These are phyloP conservation scores for Hirundo rustica DNA, from an alignment of 2,797 vertebrate genomes.

Conservation along the genomic window DNA sequence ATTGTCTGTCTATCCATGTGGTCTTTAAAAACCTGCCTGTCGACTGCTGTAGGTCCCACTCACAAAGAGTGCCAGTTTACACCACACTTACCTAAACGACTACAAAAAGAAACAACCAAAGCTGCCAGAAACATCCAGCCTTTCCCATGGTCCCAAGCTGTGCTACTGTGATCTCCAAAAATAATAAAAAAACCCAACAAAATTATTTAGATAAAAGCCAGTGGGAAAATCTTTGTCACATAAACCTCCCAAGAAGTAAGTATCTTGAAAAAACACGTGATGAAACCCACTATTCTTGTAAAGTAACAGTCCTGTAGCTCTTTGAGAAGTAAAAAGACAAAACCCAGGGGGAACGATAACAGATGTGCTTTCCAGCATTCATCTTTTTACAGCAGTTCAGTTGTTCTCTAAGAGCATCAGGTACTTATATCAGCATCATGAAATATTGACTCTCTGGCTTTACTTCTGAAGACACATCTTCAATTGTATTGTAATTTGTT, in stretches of 20 bases:
- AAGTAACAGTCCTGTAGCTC: background rate
- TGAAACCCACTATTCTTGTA: background rate
- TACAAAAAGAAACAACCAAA: background rate
- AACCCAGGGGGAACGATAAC: background rate
- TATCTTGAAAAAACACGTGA: background rate
- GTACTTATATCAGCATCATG: conserved; percentile 6
- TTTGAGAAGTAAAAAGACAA: background rate
- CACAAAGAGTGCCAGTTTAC: background rate
- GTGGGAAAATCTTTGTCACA: background rate
- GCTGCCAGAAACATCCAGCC: background rate
- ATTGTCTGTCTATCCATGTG: background rate
- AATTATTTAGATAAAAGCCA: background rate
- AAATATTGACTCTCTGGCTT: conserved; percentile 21
- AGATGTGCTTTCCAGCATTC: conserved; percentile 15
- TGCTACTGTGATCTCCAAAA: background rate
- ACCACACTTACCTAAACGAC: background rate
- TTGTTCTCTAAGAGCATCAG: conserved; percentile 10
- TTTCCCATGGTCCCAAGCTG: background rate
- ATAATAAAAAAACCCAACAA: background rate
- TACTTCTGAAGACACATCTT: conserved; percentile 36
- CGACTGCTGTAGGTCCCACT: background rate
- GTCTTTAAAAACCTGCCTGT: background rate
- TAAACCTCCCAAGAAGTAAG: background rate
- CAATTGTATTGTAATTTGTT: conserved; percentile 30
- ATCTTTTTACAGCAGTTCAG: conserved; percentile 18